Conservation (phyloP, 2,888 invertebrate species). For the Erebia epiphron region DNA sequence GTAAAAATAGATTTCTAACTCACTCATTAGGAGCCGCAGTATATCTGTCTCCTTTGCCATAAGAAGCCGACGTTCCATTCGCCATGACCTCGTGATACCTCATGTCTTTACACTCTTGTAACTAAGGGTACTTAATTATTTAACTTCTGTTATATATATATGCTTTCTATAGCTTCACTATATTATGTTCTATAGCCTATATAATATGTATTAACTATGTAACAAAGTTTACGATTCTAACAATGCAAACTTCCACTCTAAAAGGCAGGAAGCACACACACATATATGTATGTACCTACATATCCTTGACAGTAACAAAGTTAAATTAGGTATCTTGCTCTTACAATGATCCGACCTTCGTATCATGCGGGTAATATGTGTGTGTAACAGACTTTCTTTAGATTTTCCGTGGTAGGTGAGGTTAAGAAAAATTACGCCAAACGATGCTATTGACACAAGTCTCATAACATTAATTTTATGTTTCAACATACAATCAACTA, state of each 20-base stretch:
- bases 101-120: slow-evolving; percentile 55
- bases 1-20: slow-evolving; percentile 50
- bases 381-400: slow-evolving; percentile 25
- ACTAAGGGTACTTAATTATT: slow-evolving; percentile 36
- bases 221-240: not conserved
- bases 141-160: slow-evolving; percentile 10
- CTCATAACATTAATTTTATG: not conserved
- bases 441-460: not conserved
- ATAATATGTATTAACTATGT: too few species aligned
- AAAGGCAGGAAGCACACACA: not conserved
- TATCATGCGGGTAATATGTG: slow-evolving; percentile 25
- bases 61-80: slow-evolving; percentile 63
- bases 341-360: slow-evolving; percentile 36
- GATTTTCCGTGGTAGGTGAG: slow-evolving; percentile 1
- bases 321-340: slow-evolving; percentile 53
- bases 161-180: not conserved
- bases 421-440: not conserved
- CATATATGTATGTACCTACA: too few species aligned
- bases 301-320: slow-evolving; percentile 75
- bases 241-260: not conserved
- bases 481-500: too few species aligned
- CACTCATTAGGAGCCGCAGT: slow-evolving; percentile 78
- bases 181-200: too few species aligned
- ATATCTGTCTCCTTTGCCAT: slow-evolving; percentile 74
- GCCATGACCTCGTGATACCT: slow-evolving; percentile 59